Percentiles rank a stretch among this genome's conserved stretches.
Evolutionary conservation across 1,140 invertebrate species (phyloP).

Genomic region (Drosophila pectinifera): DNA sequence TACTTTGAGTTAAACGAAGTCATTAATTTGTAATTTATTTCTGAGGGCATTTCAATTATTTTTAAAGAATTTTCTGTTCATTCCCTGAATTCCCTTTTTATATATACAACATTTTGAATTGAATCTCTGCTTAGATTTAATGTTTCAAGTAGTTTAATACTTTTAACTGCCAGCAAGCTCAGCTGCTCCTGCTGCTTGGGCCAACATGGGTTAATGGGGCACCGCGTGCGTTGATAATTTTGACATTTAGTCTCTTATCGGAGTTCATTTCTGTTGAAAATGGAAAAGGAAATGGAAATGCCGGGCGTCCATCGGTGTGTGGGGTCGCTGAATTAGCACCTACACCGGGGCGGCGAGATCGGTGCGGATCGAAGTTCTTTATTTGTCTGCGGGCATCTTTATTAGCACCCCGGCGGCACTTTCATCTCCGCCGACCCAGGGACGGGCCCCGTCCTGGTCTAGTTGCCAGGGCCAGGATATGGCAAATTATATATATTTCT

Average conservation of each 20-base stretch:
- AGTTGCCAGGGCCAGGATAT: slow-evolving; percentile 50
- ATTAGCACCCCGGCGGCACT: slow-evolving; percentile 63
- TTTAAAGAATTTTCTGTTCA: neutral
- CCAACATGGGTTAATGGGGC: slow-evolving; percentile 51
- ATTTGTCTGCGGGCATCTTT: slow-evolving; percentile 59
- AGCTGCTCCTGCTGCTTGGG: too few relatives aligned
- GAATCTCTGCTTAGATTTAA: neutral
- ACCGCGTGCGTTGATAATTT: slow-evolving; percentile 73
- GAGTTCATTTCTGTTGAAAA: slow-evolving; percentile 75
- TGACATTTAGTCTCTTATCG: slow-evolving; percentile 78
- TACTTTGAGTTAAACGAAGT: too few relatives aligned
- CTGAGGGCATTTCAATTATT: neutral
- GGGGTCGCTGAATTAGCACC: slow-evolving; percentile 73
- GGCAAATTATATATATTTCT: slow-evolving; percentile 56
- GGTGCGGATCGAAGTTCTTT: slow-evolving; percentile 18
- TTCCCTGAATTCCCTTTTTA: too few relatives aligned
- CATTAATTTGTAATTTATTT: neutral
- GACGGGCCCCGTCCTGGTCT: neutral
- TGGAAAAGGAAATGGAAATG: slow-evolving; percentile 46
- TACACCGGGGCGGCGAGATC: slow-evolving; percentile 36
- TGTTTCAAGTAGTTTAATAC: neutral
- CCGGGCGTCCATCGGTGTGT: slow-evolving; percentile 1
- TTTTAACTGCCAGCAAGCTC: too few relatives aligned
- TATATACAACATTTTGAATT: too few relatives aligned
- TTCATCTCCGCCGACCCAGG: slow-evolving; percentile 51